Evolutionary conservation across 2,113 vertebrate species (phyloP).

Genomic region (Kryptolebias marmoratus): DNA sequence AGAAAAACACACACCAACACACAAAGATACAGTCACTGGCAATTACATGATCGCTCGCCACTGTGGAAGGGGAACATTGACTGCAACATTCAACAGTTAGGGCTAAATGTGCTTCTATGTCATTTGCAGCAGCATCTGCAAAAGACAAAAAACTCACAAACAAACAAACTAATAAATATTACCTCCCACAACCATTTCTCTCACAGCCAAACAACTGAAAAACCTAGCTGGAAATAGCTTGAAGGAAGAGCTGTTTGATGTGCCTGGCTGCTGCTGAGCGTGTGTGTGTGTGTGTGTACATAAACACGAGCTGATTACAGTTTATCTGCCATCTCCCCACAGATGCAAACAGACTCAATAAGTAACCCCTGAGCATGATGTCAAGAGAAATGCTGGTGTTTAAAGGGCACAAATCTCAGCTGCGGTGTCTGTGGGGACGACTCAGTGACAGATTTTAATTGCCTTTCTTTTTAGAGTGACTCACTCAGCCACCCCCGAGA

Average conservation of each 20-base stretch:
- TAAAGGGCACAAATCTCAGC: slow-evolving; percentile 32
- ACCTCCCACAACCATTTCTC: slow-evolving; percentile 10
- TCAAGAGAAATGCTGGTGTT: slow-evolving; percentile 49
- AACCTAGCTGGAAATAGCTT: slow-evolving; percentile 31
- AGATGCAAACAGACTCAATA: slow-evolving; percentile 44
- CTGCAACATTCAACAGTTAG: too few species aligned
- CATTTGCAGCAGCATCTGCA: slow-evolving; percentile 11
- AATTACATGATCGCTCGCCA: too few species aligned
- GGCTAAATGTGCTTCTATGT: background rate
- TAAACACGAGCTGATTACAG: slow-evolving; percentile 45
- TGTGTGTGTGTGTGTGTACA: slow-evolving; percentile 23
- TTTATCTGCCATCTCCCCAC: slow-evolving; percentile 53
- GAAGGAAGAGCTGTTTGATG: slow-evolving; percentile 55
- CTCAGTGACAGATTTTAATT: slow-evolving; percentile 49
- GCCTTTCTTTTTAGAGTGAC: slow-evolving; percentile 29
- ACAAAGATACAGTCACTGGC: background rate
- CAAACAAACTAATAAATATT: slow-evolving; percentile 9
- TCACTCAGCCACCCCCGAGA: slow-evolving; percentile 4
- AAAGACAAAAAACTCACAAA: background rate
- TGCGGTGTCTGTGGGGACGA: slow-evolving; percentile 28
- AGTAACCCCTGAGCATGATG: slow-evolving; percentile 49
- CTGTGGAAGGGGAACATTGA: too few species aligned
- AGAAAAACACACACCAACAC: background rate
- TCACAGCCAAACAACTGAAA: slow-evolving; percentile 43
- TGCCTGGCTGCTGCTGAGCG: slow-evolving; percentile 32